Conservation (phyloP, 2,113 vertebrate genomes). For the Prolemur simus region DNA sequence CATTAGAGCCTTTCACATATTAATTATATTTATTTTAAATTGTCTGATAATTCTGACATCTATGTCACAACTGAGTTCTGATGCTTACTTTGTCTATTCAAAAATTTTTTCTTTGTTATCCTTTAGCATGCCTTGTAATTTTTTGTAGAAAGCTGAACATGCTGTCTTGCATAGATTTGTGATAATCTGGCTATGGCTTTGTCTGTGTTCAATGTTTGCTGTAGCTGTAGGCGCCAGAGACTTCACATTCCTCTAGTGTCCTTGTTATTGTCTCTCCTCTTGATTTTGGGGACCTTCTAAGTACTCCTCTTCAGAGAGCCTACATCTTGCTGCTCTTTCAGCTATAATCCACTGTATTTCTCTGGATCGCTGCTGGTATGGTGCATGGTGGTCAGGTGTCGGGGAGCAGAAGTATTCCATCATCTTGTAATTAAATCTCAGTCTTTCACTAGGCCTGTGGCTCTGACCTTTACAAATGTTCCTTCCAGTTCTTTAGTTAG, state of each 20-base stretch:
- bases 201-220: background rate
- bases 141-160: background rate
- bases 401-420: background rate
- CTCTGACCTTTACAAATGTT: background rate
- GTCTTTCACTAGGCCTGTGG: background rate
- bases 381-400: background rate
- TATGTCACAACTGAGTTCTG: background rate
- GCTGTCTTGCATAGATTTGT: background rate
- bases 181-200: background rate
- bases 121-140: background rate
- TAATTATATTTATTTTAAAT: background rate
- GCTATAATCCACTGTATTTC: background rate
- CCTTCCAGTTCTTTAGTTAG: background rate
- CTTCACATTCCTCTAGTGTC: background rate
- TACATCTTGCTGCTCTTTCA: background rate
- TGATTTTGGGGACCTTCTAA: background rate
- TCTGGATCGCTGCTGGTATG: background rate
- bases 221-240: background rate
- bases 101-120: background rate
- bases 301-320: background rate
- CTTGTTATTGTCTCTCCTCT: background rate
- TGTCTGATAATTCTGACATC: background rate
- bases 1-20: background rate
- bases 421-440: background rate
- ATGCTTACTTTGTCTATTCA: background rate